phyloP scores from a whole-genome alignment of 2,113 vertebrate species.

The Furnarius figulus region DNA sequence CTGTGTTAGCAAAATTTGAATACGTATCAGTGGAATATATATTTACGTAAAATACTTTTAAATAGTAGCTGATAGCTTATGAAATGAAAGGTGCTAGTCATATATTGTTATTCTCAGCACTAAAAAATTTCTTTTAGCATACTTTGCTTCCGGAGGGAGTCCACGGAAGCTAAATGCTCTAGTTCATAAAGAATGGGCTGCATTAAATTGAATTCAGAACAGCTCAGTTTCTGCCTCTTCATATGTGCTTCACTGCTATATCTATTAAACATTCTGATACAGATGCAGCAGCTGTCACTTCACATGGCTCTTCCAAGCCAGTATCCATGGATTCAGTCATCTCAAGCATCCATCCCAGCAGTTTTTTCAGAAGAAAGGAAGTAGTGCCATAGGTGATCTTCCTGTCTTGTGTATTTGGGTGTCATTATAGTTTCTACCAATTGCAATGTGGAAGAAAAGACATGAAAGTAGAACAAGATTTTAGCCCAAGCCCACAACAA shows the following conservation, averaged over 20 bases:
- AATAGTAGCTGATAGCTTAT: neutral
- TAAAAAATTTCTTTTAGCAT: neutral
- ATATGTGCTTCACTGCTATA: neutral
- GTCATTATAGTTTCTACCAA: neutral
- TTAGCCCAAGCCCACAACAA: neutral
- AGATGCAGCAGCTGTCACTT: neutral
- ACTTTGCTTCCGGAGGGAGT: neutral
- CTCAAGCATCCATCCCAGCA: neutral
- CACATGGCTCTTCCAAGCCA: neutral
- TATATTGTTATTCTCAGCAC: neutral
- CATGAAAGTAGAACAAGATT: neutral
- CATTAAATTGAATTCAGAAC: neutral
- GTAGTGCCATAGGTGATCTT: neutral
- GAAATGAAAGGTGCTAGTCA: neutral
- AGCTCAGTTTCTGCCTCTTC: neutral
- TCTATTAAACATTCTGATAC: neutral
- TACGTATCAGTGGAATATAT: neutral
- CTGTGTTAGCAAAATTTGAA: neutral
- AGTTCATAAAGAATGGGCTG: neutral
- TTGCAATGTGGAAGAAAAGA: neutral
- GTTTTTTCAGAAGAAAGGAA: neutral
- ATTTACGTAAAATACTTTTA: neutral
- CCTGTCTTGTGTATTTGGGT: neutral
- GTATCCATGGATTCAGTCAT: neutral
- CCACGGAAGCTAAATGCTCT: neutral